A percentile compares a stretch with the other conserved stretches of the same genome.
These are phyloP conservation scores for Augochlorella aurata DNA, from an alignment of 2,888 invertebrate genomes.

Conservation along the genomic window DNA sequence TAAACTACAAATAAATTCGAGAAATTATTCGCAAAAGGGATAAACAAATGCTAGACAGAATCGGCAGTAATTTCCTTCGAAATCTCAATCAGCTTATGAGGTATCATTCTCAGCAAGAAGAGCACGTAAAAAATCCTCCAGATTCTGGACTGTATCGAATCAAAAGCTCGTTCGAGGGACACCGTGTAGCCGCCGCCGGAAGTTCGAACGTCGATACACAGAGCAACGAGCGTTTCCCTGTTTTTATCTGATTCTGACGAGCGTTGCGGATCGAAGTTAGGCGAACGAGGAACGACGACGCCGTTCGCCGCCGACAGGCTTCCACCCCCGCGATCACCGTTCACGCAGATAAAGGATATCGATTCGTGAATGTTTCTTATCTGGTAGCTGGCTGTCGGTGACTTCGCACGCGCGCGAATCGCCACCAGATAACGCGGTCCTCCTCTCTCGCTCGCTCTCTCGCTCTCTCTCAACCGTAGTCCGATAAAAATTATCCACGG, in stretches of 20 bases:
- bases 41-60: too few species aligned
- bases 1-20: too few species aligned
- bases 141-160: too few species aligned
- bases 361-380: slow-evolving; percentile 43
- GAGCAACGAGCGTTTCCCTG: background rate
- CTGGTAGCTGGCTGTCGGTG: slow-evolving; percentile 26
- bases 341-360: slow-evolving; percentile 40
- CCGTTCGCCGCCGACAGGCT: background rate
- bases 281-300: background rate
- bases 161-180: too few species aligned
- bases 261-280: background rate
- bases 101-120: too few species aligned
- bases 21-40: too few species aligned
- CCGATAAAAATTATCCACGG: slow-evolving; percentile 30
- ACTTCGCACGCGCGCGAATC: slow-evolving; percentile 31
- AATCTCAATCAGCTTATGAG: too few species aligned
- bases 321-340: background rate
- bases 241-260: background rate
- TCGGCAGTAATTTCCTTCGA: too few species aligned
- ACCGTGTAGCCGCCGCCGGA: background rate
- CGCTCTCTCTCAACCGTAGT: background rate
- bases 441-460: background rate
- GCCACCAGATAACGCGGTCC: slow-evolving; percentile 38
- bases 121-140: too few species aligned
- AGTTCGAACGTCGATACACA: background rate